Conservation (phyloP, 2,888 invertebrate species). For the Napeogenes sylphis region DNA sequence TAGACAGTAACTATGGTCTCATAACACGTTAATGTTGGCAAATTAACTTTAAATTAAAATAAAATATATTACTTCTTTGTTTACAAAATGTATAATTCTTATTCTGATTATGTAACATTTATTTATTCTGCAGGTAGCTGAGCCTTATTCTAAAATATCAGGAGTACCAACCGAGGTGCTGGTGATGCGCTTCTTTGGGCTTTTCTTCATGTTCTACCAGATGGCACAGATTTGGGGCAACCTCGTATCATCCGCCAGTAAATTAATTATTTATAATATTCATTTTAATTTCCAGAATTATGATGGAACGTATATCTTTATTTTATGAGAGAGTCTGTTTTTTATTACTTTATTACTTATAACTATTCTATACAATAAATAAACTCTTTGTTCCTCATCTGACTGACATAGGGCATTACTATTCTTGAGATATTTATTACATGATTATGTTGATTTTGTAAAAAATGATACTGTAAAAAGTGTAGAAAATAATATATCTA, state of each 20-base stretch:
- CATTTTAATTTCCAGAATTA: not conserved
- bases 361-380: no score
- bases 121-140: constrained; percentile 70
- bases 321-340: no score
- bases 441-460: no score
- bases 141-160: constrained; percentile 86
- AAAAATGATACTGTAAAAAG: no score
- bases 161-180: constrained; percentile 84
- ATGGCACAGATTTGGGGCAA: constrained; percentile 98
- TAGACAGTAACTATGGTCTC: not conserved
- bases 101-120: not conserved
- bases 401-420: no score
- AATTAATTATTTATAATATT: constrained; percentile 39
- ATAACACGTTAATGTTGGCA: not conserved
- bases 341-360: no score
- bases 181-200: constrained; percentile 94
- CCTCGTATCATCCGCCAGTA: constrained; percentile 90
- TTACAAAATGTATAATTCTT: no score
- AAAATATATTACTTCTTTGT: not conserved
- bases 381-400: no score
- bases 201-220: constrained; percentile 98
- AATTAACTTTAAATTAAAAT: not conserved
- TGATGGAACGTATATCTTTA: no score
- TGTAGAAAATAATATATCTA: no score
- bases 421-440: no score